Evolutionary conservation across 2,113 vertebrate species (phyloP).

Genomic region (Parus major): DNA sequence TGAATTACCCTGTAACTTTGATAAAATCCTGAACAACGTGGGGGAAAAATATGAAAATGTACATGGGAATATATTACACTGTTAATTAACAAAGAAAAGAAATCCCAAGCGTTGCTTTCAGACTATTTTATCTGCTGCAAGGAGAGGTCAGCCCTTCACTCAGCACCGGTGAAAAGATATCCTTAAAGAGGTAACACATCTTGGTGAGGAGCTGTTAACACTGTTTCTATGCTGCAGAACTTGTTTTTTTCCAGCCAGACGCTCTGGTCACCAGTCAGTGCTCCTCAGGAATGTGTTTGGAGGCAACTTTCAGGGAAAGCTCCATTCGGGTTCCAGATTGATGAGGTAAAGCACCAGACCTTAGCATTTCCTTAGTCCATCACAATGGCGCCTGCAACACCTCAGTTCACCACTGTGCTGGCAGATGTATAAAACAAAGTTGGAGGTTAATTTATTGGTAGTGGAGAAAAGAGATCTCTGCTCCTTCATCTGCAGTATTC

Average conservation of each 20-base stretch:
- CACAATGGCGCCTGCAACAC: conserved; percentile 64
- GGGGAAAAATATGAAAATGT: background rate
- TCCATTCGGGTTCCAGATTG: conserved; percentile 67
- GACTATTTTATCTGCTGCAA: background rate
- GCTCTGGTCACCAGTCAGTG: conserved; percentile 65
- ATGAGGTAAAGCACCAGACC: conserved; percentile 74
- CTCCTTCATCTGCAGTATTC: background rate
- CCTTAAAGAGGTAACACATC: background rate
- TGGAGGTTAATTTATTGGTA: conserved; percentile 51
- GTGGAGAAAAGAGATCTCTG: background rate
- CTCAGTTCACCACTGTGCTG: conserved; percentile 56
- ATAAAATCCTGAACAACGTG: background rate
- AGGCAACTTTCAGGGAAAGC: conserved; percentile 57
- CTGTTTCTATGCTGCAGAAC: background rate
- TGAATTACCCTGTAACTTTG: background rate
- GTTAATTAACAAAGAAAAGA: background rate
- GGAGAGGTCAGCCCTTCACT: background rate
- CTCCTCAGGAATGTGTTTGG: conserved; percentile 72
- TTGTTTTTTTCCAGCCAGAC: background rate
- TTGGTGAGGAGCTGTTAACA: background rate
- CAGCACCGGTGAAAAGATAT: background rate
- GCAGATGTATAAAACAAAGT: conserved; percentile 44
- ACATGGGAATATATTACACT: background rate
- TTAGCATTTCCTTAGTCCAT: conserved; percentile 65
- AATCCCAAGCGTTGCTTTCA: background rate